Conservation (phyloP, 2,888 invertebrate species). For the Electrophaes corylata region DNA sequence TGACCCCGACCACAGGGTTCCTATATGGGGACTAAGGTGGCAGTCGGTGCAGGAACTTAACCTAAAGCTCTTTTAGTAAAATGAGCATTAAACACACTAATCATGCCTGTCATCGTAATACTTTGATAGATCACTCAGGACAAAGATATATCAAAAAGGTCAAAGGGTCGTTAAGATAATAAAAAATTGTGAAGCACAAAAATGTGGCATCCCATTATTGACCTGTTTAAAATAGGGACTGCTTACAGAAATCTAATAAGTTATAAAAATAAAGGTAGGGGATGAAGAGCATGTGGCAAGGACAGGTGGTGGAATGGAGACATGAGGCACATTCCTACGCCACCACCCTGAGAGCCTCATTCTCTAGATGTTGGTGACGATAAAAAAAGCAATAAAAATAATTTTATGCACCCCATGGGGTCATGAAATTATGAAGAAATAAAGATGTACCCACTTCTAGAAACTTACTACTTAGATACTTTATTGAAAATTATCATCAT, state of each 20-base stretch:
- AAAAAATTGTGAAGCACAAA: neutral
- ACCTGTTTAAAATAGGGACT: no score
- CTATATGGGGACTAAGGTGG: no score
- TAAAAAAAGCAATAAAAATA: constrained; percentile 10
- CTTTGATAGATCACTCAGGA: no score
- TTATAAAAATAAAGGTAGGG: neutral
- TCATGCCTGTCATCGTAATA: no score
- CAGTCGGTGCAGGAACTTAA: no score
- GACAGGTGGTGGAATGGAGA: constrained; percentile 28
- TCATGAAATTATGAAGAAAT: neutral
- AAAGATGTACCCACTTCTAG: neutral
- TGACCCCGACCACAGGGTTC: no score
- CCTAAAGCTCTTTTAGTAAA: no score
- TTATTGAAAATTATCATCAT: neutral
- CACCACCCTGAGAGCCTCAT: constrained; percentile 1
- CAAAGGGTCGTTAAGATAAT: neutral
- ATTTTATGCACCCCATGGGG: constrained; percentile 2
- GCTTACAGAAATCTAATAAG: neutral
- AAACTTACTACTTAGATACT: neutral
- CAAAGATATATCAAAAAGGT: no score
- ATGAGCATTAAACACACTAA: no score
- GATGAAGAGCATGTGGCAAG: constrained; percentile 11
- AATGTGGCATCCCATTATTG: neutral
- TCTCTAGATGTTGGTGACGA: constrained; percentile 6
- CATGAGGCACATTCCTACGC: constrained; percentile 18